Percentiles rank a stretch among this genome's conserved stretches.
phyloP scores from a whole-genome alignment of 2,888 invertebrate species.

The Prenolepis imparis region DNA sequence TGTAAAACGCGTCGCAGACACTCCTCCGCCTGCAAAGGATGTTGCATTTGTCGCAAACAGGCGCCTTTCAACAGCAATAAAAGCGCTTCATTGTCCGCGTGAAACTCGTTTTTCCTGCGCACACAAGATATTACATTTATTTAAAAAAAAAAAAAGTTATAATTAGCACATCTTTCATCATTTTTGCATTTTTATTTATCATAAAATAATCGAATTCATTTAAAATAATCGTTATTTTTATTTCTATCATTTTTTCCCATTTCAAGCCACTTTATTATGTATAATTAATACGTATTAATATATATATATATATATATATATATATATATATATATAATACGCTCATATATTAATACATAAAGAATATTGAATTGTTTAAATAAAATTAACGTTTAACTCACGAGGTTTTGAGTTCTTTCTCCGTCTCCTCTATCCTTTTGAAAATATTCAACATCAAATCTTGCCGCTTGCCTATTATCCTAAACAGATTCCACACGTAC shows the following conservation, averaged over 20 bases:
- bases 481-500: conserved; percentile 97
- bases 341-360: neutral
- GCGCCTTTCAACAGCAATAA: conserved; percentile 93
- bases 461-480: conserved; percentile 91
- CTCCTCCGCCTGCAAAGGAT: conserved; percentile 92
- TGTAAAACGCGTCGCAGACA: conserved; percentile 90
- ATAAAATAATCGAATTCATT: neutral
- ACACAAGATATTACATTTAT: neutral
- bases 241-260: neutral
- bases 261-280: neutral
- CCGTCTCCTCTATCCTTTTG: conserved; percentile 89
- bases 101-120: conserved; percentile 86
- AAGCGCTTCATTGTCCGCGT: conserved; percentile 92
- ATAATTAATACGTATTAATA: neutral
- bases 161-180: neutral
- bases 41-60: conserved; percentile 92
- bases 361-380: neutral
- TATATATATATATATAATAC: no score
- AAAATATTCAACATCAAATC: conserved; percentile 89
- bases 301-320: no score
- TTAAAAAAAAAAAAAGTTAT: neutral
- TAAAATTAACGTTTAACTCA: conserved; percentile 67
- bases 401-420: conserved; percentile 77
- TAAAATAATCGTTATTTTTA: neutral
- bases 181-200: neutral